Conservation (phyloP, 2,888 invertebrate species). For the Lordiphosa andalusiaca region DNA sequence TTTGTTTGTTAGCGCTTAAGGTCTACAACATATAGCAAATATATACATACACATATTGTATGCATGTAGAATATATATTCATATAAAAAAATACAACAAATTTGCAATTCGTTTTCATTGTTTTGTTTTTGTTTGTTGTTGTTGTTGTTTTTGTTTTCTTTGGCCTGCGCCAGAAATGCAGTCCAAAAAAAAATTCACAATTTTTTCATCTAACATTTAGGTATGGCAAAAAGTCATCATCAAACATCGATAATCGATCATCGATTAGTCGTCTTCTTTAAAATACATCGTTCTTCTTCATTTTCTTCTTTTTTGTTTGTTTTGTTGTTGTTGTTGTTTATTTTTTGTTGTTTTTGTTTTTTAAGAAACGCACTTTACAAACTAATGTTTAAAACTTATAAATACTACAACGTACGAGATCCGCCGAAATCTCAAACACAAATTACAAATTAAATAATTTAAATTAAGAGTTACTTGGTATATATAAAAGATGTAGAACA, state of each 20-base stretch:
- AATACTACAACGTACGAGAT: constrained; percentile 73
- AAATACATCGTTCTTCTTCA: constrained; percentile 39
- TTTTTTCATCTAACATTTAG: constrained; percentile 46
- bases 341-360: constrained; percentile 23
- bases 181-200: constrained; percentile 31
- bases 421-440: constrained; percentile 68
- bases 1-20: constrained; percentile 54
- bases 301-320: too few relatives aligned
- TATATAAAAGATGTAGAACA: constrained; percentile 22
- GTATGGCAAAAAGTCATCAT: constrained; percentile 55
- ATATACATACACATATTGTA: constrained; percentile 41
- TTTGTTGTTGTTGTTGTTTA: constrained; percentile 18
- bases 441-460: constrained; percentile 63
- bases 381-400: constrained; percentile 67
- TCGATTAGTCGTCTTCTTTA: constrained; percentile 30
- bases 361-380: constrained; percentile 55
- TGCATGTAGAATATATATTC: constrained; percentile 25
- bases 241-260: constrained; percentile 16
- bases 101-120: constrained; percentile 63
- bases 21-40: constrained; percentile 60
- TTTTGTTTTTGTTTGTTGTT: constrained; percentile 48
- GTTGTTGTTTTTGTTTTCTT: constrained; percentile 30
- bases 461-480: constrained; percentile 48
- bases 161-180: constrained; percentile 32
- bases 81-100: constrained; percentile 68